phyloP scores from a whole-genome alignment of 2,888 invertebrate genomes.

The Perdita meconis region DNA sequence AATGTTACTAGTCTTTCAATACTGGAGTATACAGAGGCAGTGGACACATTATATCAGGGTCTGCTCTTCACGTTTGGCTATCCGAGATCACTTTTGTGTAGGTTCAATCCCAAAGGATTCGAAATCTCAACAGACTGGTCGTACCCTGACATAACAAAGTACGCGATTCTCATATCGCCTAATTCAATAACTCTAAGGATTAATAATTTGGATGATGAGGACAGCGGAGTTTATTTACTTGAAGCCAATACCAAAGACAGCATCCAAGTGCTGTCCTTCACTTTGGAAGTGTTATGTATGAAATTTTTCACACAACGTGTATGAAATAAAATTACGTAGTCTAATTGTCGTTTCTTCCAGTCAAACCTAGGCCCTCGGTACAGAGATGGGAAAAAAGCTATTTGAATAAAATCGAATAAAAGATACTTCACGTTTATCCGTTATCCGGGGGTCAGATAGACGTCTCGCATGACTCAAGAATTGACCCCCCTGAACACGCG shows the following conservation, averaged over 20 bases:
- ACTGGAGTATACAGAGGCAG: too few species aligned
- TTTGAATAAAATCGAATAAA: too few species aligned
- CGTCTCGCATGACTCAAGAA: too few species aligned
- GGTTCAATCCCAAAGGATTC: constrained; percentile 82
- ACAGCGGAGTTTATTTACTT: constrained; percentile 87
- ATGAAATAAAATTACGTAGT: not conserved
- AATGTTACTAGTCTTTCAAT: too few species aligned
- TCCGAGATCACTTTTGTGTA: constrained; percentile 63
- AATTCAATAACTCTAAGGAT: constrained; percentile 83
- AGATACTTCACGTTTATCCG: too few species aligned
- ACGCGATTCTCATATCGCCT: constrained; percentile 63
- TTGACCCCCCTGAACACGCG: too few species aligned
- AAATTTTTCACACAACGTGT: not conserved
- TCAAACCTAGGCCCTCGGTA: constrained; percentile 85
- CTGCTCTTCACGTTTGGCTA: too few species aligned
- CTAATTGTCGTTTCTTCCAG: constrained; percentile 78
- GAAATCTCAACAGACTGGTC: too few species aligned
- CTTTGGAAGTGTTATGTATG: constrained; percentile 85
- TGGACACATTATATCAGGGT: too few species aligned
- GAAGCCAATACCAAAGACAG: constrained; percentile 85
- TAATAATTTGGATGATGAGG: constrained; percentile 84
- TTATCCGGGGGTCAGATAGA: too few species aligned
- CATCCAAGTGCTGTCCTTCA: constrained; percentile 84
- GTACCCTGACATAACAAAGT: constrained; percentile 69
- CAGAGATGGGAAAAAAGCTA: too few species aligned